Evolutionary conservation across 2,113 vertebrate species (phyloP), one percentile per base, ranked within the genome.

Genomic region (Centropus unirufus): DNA sequence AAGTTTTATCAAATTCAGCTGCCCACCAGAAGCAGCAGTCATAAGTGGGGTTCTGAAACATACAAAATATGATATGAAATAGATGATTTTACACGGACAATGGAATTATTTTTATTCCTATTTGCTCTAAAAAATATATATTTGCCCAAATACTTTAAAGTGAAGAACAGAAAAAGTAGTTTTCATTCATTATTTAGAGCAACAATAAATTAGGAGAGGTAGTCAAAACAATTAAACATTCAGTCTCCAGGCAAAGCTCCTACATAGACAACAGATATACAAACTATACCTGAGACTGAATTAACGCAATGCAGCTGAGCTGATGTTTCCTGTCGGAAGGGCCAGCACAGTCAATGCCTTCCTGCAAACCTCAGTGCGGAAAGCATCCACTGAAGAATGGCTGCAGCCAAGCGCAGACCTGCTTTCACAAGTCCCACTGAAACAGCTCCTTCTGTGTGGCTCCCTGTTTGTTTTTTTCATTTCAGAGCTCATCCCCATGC

Each of bases 11-110:
- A 99, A 97, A 80, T 89, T 97, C 72, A 98, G 98, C 16, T 98
- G 98, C 78, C 98, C 99, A 79, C 97, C 98, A 84, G 98, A 97
- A 63, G 98, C 98, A 95, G 98, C 98, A 24, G 98, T 97, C 98
- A 99, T 98, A 93, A 99, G 96, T 3, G 98, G 95, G 7, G 98
- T 98, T 97, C 99, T 99, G 93, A 59, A 97, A 66, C 34, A 79
- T 49, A 54, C 68, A 94, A 58, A 83, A 90, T 15, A 82, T 2
- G 1, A 11, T 4, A 78, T 0, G 4, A 75, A 89, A 78, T 2
- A 57, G 4, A 59, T 44, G 4, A 19, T 34, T 88, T 83, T 42
- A 74, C 19, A 63, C 8, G 21, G 22, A 67, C 12, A 58, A 6
- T 19, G 3, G 14, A 29, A 52, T 39, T 83, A 70, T 34, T 84